Percentiles rank a stretch among this genome's conserved stretches.
Conservation (phyloP, 2,113 vertebrate species). For the Nannobrachium achirus region DNA sequence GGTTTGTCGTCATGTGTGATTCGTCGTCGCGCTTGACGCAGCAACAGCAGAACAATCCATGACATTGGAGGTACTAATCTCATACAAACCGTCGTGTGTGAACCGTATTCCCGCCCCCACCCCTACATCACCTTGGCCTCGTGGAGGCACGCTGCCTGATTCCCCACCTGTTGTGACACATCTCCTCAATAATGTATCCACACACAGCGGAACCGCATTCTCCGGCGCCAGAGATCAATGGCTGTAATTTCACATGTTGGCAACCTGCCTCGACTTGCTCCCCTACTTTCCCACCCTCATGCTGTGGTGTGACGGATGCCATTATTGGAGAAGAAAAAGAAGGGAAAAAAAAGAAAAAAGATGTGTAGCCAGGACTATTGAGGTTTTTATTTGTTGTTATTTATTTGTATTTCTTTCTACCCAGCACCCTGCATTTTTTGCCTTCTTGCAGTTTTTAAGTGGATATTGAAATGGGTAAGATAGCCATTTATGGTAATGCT, state of each 20-base stretch:
- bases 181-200: conserved; percentile 68
- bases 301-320: background rate
- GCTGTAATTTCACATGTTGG: conserved; percentile 61
- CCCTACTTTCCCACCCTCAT: conserved; percentile 22
- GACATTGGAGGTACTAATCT: conserved; percentile 45
- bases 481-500: background rate
- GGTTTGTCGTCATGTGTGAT: conserved; percentile 42
- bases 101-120: conserved; percentile 17
- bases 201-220: conserved; percentile 55
- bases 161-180: conserved; percentile 62
- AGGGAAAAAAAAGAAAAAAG: conserved; percentile 10
- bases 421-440: background rate
- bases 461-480: background rate
- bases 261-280: conserved; percentile 20
- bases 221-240: conserved; percentile 62
- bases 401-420: background rate
- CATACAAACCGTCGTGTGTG: conserved; percentile 27
- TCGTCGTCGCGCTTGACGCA: conserved; percentile 20
- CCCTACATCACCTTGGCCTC: background rate
- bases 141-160: conserved; percentile 6
- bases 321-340: conserved; percentile 16
- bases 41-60: conserved; percentile 15
- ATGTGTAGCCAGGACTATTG: conserved; percentile 6
- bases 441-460: background rate
- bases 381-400: background rate